A percentile compares a stretch with the other conserved stretches of the same genome.
Conservation (phyloP, 2,888 invertebrate species). For the Autographa gamma region DNA sequence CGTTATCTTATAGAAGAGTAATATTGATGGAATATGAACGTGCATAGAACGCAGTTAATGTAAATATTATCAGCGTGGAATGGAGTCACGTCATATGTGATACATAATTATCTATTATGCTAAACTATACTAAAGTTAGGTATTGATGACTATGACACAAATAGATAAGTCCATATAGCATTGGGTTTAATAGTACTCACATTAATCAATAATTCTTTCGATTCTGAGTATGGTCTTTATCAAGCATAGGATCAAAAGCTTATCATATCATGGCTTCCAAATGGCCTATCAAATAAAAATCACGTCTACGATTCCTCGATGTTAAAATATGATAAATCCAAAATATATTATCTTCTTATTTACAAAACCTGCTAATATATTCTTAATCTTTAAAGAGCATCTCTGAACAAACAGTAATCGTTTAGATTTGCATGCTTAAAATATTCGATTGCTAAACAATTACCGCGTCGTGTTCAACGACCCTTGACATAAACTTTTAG, state of each 20-base stretch:
- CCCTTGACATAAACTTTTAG: conserved; percentile 1
- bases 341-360: too few relatives aligned
- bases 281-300: too few relatives aligned
- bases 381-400: too few relatives aligned
- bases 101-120: background rate
- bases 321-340: too few relatives aligned
- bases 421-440: background rate
- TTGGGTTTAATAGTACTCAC: too few relatives aligned
- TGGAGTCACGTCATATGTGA: background rate
- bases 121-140: background rate
- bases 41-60: background rate
- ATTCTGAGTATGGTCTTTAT: too few relatives aligned
- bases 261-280: too few relatives aligned
- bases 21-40: conserved; percentile 2
- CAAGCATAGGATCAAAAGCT: too few relatives aligned
- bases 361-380: too few relatives aligned
- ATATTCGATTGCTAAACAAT: background rate
- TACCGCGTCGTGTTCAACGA: background rate
- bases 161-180: background rate
- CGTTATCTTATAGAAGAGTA: background rate
- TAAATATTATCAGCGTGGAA: conserved; percentile 3
- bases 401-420: background rate
- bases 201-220: too few relatives aligned
- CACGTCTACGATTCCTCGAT: too few relatives aligned
- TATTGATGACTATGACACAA: background rate